Conservation (phyloP, 2,113 vertebrate species). For the Leptosomus discolor region DNA sequence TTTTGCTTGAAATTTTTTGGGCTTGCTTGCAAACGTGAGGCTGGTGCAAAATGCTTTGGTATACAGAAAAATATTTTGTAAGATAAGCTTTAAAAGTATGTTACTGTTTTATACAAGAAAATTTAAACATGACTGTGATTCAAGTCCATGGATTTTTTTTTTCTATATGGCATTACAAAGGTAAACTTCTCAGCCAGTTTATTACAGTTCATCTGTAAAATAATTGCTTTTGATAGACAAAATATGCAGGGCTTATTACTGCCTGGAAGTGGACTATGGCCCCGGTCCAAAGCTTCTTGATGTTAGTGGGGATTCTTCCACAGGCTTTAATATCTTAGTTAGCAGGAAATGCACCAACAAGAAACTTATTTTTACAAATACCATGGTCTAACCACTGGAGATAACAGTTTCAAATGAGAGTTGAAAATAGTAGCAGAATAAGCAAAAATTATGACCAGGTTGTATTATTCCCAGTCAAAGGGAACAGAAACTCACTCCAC, state of each 20-base stretch:
- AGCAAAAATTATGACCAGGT: neutral
- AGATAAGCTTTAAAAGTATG: neutral
- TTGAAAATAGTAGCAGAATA: neutral
- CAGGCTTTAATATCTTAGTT: neutral
- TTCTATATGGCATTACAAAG: neutral
- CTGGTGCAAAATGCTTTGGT: neutral
- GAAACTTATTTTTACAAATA: constrained; percentile 4
- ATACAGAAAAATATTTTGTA: neutral
- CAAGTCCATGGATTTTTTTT: neutral
- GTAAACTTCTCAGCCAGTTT: neutral
- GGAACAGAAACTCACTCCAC: neutral
- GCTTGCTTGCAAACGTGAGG: neutral
- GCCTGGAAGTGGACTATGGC: neutral
- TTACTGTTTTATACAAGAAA: neutral
- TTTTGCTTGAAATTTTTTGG: neutral
- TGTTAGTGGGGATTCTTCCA: neutral
- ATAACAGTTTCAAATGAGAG: neutral
- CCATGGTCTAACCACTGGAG: neutral
- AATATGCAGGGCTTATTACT: neutral
- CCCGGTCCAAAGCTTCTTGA: neutral
- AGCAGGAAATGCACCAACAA: neutral
- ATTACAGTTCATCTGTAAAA: neutral
- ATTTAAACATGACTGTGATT: neutral
- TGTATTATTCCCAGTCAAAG: neutral
- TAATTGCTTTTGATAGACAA: constrained; percentile 17